Base-by-base conservation (phyloP, 2,888 invertebrate genomes). In the Mesoligia furuncula region DNA sequence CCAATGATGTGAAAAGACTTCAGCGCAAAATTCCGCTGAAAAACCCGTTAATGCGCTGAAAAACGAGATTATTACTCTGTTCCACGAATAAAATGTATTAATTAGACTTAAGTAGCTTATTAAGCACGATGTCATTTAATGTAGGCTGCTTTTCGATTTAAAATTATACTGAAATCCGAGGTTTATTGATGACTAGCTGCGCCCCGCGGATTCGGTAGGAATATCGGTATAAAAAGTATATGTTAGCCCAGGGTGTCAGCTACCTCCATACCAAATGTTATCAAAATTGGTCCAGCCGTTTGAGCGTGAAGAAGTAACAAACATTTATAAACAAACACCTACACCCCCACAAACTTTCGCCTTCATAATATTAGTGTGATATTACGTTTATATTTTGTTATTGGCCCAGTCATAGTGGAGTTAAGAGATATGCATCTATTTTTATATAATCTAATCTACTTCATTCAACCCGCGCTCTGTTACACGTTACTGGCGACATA, bases 91-190 rank as follows among this genome's bases (percentile, higher is more conserved):
- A 75, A 79, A 54, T 73, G 20, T 70, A 70, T 75, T 57, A 73
- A 79, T 75, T 75, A 79, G 57, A 36, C 36, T 27, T 57, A 64
- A 70, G 31, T 24, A 83, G 27, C 59, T 68, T 42, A 73, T 61
- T 61, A 51, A 59, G 36, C 51, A 42, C 24, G n/a, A 20, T 8
- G n/a, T 5, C 31, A 31, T 36, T 57, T 64, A 73, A n/a, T 27
- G n/a, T 27, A 64, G 42, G 31, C 31, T 65, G 72, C 24, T 72
- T 68, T 62, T 59, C 24, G 51, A 65, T 69, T 54, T 36, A 24
- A 59, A 45, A 27, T 72, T 59, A 27, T 8, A 51, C 31, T 15
- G 24, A 66, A 79, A 67, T 67, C 39, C 15, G 27, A 73, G 36
- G 42, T 27, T 51, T 59, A 62, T 71, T 79, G 36, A 31, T 69